These are phyloP conservation scores for Diorhabda elongata DNA, from an alignment of 1,140 invertebrate genomes.

Conservation along the genomic window DNA sequence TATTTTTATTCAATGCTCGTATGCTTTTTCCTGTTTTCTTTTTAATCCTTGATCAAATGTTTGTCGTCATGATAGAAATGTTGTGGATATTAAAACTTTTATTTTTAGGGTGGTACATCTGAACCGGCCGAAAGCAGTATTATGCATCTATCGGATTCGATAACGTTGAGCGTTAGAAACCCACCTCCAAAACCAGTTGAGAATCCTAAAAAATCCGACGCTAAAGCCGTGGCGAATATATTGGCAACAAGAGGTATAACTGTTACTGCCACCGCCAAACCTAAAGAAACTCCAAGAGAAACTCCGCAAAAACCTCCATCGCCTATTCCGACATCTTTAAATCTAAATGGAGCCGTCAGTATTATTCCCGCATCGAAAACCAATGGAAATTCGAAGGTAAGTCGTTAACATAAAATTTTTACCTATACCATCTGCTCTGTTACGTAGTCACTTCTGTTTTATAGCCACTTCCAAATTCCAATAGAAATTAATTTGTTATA, in stretches of 20 bases:
- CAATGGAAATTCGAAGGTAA: constrained; percentile 28
- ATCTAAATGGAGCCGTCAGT: constrained; percentile 68
- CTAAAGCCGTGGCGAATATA: constrained; percentile 68
- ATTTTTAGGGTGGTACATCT: constrained; percentile 32
- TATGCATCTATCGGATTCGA: constrained; percentile 59
- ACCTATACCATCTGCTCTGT: too few species aligned
- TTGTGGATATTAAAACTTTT: too few species aligned
- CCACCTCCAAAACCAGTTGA: constrained; percentile 34
- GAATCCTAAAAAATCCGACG: constrained; percentile 58
- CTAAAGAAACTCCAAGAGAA: constrained; percentile 33
- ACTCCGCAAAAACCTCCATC: constrained; percentile 35
- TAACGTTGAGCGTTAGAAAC: constrained; percentile 62
- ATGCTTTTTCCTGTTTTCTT: too few species aligned
- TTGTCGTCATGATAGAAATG: too few species aligned
- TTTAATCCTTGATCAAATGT: too few species aligned
- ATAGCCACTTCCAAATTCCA: too few species aligned
- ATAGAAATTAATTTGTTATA: too few species aligned
- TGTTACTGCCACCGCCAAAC: constrained; percentile 55
- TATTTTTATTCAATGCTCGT: not conserved
- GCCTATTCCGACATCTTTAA: constrained; percentile 51
- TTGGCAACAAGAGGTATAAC: constrained; percentile 71
- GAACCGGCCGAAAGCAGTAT: constrained; percentile 51
- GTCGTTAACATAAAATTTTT: not conserved
- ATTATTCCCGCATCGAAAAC: constrained; percentile 55
- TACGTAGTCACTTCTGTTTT: too few species aligned